Conservation (phyloP, 2,113 vertebrate species). For the Sturnira hondurensis region DNA sequence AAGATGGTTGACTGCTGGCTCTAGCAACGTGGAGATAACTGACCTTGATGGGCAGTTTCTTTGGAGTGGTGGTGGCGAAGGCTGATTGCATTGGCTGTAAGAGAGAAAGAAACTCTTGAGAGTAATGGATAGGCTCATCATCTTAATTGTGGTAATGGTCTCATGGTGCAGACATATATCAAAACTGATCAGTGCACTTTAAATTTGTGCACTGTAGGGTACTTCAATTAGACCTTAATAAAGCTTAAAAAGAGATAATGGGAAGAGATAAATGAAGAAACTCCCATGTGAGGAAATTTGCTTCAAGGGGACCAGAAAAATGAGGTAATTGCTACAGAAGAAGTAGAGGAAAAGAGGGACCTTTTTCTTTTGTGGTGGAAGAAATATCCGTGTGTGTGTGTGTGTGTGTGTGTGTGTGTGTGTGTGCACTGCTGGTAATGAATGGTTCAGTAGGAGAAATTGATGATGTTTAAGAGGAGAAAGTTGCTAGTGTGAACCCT, state of each 20-base stretch:
- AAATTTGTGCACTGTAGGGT: not conserved
- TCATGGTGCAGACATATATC: not conserved
- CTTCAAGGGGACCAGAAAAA: not conserved
- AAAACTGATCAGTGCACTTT: not conserved
- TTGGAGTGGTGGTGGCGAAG: not conserved
- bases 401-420: not conserved
- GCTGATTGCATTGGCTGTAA: not conserved
- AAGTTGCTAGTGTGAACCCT: not conserved
- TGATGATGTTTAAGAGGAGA: not conserved
- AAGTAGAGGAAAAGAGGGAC: not conserved
- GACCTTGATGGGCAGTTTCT: not conserved
- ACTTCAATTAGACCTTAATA: not conserved
- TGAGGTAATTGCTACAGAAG: not conserved
- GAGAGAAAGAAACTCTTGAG: not conserved
- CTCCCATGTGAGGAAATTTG: not conserved
- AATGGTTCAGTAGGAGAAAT: not conserved
- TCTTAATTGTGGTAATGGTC: not conserved
- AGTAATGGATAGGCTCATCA: not conserved
- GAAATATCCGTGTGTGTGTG: not conserved
- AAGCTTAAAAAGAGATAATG: not conserved
- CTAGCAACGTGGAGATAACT: not conserved
- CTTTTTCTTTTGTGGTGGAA: not conserved
- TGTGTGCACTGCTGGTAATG: not conserved
- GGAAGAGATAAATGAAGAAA: not conserved
- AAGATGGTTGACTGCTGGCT: not conserved